phyloP scores from a whole-genome alignment of 2,888 invertebrate genomes.

The Ormyrus labotus region DNA sequence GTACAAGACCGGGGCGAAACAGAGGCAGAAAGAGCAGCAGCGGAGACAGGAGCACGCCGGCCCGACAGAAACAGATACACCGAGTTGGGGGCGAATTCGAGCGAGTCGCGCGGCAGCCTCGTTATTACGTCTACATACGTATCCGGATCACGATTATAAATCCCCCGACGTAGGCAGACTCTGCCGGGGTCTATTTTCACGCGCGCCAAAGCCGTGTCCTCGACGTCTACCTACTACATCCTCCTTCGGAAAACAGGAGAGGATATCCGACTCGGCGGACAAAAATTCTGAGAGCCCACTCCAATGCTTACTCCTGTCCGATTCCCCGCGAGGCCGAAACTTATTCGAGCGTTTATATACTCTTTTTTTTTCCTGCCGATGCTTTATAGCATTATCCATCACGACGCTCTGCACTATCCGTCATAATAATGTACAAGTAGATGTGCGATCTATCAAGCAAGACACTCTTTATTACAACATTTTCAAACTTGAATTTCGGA shows the following conservation, averaged over 20 bases:
- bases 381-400: too few species aligned
- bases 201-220: background rate
- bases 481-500: too few species aligned
- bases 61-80: slow-evolving; percentile 35
- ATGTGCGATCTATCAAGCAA: too few species aligned
- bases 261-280: slow-evolving; percentile 2
- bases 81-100: slow-evolving; percentile 14
- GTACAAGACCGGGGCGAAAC: background rate
- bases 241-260: background rate
- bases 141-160: slow-evolving; percentile 49
- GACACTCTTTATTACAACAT: too few species aligned
- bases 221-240: background rate
- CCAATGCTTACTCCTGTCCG: too few species aligned
- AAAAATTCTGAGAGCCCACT: slow-evolving; percentile 32
- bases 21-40: slow-evolving; percentile 16
- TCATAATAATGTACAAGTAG: too few species aligned
- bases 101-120: slow-evolving; percentile 17
- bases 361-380: too few species aligned
- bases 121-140: slow-evolving; percentile 43
- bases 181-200: background rate
- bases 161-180: slow-evolving; percentile 7
- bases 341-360: background rate
- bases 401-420: too few species aligned
- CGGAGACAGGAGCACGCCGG: background rate
- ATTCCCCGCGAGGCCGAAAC: slow-evolving; percentile 4